Base-by-base conservation (phyloP, 2,888 invertebrate genomes). In the Dusona sp. region DNA sequence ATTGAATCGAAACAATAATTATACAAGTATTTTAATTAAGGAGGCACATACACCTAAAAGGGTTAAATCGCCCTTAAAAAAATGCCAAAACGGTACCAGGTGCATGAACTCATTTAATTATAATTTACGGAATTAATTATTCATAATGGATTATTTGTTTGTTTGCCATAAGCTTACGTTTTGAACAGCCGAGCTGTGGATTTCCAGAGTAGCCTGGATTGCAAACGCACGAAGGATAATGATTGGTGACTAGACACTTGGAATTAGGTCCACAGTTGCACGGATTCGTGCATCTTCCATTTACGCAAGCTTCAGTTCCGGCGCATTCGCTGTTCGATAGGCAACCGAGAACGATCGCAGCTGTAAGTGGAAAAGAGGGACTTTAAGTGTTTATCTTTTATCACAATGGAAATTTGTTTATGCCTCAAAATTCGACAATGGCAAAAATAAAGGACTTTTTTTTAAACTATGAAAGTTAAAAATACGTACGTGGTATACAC, bases 151-250 rank as follows among this genome's bases (percentile, higher is more conserved):
- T 22, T 13, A 4, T 57, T 61, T 16, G 13, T 13, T 57, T 3
- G 25, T 25, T 0, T 13, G 29, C 6, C 3, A 29, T 61, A 16
- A 57, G 22, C 90, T 91, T 88, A 93, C 93, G 88, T 90, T 97
- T 97, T 38, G 95, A 95, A 92, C 98, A 98, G 74, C 97, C 97
- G 80, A 95, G 95, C 94, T 97, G 97, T 29, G 98, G 97, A 94
- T 98, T 98, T 92, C 98, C 98, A 61, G 97, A 97, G 94, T 96
- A 98, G 74, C 98, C 98, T 54, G 96, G 96, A 91, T 96, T 96
- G 93, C 98, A 98, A 90, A 96, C 96, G 93, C 98, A 98, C 22
- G 97, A 96, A 22, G 98, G 98, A 94, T 98, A 97, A 93, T 98
- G 98, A 93, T 97, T 96, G 78, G 96, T 95, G 16, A 98, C 97